Evolutionary conservation across 2,113 vertebrate genomes (phyloP).

Genomic region (Bos indicus): DNA sequence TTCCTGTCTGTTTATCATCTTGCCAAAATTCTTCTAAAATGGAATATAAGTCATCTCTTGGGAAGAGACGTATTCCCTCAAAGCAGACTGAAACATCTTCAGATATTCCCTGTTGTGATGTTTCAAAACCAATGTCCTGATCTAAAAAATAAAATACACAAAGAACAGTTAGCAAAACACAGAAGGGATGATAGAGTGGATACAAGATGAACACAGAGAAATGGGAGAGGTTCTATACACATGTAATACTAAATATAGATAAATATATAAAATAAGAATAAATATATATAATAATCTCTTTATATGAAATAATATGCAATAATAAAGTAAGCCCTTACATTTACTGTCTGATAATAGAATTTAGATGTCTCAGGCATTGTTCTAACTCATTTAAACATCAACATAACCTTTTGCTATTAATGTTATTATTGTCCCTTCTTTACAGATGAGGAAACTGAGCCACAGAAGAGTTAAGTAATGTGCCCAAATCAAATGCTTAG

Average conservation of each 20-base stretch:
- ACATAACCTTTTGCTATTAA: neutral
- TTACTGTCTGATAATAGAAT: neutral
- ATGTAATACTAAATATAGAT: neutral
- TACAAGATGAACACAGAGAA: neutral
- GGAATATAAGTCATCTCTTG: neutral
- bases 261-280: neutral
- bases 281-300: neutral
- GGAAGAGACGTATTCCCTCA: constrained; percentile 1
- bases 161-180: neutral
- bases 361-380: neutral
- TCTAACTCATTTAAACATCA: neutral
- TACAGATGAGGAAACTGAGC: neutral
- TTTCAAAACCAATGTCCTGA: neutral
- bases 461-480: neutral
- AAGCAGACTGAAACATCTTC: neutral
- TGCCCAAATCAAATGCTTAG: neutral
- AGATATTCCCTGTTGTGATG: neutral
- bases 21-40: constrained; percentile 14
- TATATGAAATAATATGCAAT: neutral
- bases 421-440: neutral
- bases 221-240: neutral
- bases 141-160: constrained; percentile 28
- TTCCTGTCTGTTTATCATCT: neutral
- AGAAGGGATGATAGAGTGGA: neutral
- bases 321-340: neutral